Evolutionary conservation across 2,888 invertebrate species (phyloP), one percentile per base, ranked within the genome.

Genomic region (Epiblema foenella): DNA sequence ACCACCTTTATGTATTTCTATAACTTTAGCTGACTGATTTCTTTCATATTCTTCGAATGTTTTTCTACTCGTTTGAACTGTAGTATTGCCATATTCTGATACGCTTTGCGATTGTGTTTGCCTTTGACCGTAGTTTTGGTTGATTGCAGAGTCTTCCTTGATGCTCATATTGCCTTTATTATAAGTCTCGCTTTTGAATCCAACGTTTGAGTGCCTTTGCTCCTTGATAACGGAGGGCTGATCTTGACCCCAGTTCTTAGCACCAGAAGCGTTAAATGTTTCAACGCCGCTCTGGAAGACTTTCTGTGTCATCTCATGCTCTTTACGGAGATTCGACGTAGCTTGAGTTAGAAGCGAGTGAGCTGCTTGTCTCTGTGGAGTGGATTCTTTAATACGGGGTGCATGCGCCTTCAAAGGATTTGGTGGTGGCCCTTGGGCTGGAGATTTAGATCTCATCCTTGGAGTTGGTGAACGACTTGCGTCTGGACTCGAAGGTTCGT

Each of bases 401-500:
- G 96, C 95, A 39, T 95, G 95, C 69, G 95, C 95, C 79, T 94
- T 95, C 42, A 95, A 79, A 2, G 95, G 95, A 85, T 95, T 96
- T 57, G 95, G 94, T 74, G 96, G 96, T 56, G 96, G 96, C 11
- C 96, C 96, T 58, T 94, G 94, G 2, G 96, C 96, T 17, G 97
- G 96, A 11, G 96, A 96, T 71, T 94, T 95, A 0, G 95, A 93
- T 75, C 96, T 90, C 49, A 86, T 89, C 82, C 94, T 95, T 60
- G 95, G 95, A 75, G 95, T 95, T 8, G 96, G 95, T 3, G 96
- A 95, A 70, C 95, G 93, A 66, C 95, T 95, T 67, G 86, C 83
- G 77, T 93, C 94, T 15, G 95, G 94, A 80, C 94, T 94, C 57
- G 91, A 93, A 24, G 95, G 95, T 77, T 96, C 95, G 76, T 95